Evolutionary conservation across 2,797 vertebrate genomes (phyloP).

Genomic region (Acanthis flammea): DNA sequence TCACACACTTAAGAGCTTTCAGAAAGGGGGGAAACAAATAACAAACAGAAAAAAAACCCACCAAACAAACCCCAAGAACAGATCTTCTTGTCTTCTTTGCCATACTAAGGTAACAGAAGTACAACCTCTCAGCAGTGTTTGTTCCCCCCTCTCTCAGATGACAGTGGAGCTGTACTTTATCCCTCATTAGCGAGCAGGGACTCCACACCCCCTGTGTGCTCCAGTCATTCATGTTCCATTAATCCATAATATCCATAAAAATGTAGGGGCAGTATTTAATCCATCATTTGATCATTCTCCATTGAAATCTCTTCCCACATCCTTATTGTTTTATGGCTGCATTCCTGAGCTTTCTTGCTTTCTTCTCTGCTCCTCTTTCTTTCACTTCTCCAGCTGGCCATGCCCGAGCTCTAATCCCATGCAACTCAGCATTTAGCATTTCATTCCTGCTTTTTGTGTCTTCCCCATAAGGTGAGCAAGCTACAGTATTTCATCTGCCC

Average conservation of each 20-base stretch:
- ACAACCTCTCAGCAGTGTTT: not conserved
- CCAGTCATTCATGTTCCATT: not conserved
- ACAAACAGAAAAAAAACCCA: not conserved
- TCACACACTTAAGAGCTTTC: not conserved
- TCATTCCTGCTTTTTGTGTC: not conserved
- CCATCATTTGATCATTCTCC: not conserved
- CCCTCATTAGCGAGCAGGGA: not conserved
- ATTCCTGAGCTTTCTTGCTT: not conserved
- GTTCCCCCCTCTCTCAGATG: not conserved
- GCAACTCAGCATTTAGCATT: not conserved
- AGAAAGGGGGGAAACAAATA: accelerated
- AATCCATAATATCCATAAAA: not conserved
- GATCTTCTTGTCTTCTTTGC: not conserved
- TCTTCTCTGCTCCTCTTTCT: not conserved
- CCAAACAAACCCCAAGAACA: not conserved
- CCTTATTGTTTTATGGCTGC: not conserved
- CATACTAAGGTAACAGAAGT: not conserved
- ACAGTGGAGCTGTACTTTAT: not conserved
- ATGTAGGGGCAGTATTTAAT: not conserved
- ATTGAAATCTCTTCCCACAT: not conserved
- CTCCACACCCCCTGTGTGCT: not conserved
- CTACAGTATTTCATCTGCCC: not conserved
- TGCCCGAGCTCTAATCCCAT: not conserved
- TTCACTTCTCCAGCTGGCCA: not conserved
- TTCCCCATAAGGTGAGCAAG: not conserved